Evolutionary conservation across 53 echinoderm and acorn worm species (phyloP).

Genomic region (Antedon mediterranea): DNA sequence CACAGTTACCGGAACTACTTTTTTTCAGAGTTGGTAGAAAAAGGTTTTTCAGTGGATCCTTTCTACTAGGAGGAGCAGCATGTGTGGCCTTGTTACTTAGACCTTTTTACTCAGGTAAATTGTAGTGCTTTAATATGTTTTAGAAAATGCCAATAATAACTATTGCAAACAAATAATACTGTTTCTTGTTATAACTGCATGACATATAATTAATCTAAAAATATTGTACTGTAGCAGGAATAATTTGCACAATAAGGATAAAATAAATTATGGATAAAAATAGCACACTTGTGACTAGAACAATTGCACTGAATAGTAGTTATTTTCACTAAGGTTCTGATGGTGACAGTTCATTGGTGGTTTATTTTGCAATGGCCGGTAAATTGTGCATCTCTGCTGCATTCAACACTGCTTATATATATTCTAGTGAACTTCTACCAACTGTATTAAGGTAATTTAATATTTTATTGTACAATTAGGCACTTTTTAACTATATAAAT

Average conservation of each 20-base stretch:
- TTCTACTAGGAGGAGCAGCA: slow-evolving; percentile 13
- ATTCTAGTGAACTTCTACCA: slow-evolving; percentile 61
- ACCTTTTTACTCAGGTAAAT: not conserved
- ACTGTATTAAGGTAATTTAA: slow-evolving; percentile 87
- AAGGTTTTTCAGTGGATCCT: slow-evolving; percentile 6
- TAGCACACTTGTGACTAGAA: too few species aligned
- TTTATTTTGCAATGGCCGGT: slow-evolving; percentile 40
- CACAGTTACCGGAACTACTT: too few species aligned
- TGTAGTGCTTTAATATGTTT: not conserved
- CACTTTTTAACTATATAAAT: too few species aligned
- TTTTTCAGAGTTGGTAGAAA: slow-evolving; percentile 12
- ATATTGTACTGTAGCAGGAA: too few species aligned
- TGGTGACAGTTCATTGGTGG: slow-evolving; percentile 14
- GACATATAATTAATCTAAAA: too few species aligned
- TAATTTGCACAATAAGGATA: too few species aligned
- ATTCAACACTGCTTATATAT: slow-evolving; percentile 72
- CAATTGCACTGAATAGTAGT: too few species aligned
- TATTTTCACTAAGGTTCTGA: slow-evolving; percentile 11
- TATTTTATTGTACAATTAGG: too few species aligned
- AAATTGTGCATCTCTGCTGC: slow-evolving; percentile 75
- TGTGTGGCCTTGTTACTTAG: slow-evolving; percentile 9
- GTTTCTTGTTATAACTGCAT: too few species aligned
- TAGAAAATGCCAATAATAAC: too few species aligned
- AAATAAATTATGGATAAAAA: too few species aligned
- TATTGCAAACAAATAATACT: too few species aligned